Conservation (phyloP, 2,888 invertebrate genomes). For the Slavum lentiscoides region DNA sequence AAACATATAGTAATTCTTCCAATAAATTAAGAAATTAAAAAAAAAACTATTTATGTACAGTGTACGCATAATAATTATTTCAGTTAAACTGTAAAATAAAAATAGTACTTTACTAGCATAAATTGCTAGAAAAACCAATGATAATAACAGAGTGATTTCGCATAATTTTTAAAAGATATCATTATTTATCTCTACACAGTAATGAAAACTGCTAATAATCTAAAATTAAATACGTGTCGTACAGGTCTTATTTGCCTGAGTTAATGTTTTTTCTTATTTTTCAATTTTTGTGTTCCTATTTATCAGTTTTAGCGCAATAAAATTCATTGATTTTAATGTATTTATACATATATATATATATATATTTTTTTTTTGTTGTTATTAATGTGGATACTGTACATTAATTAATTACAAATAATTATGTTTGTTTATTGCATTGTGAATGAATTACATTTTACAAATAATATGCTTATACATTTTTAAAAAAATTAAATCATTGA, state of each 20-base stretch:
- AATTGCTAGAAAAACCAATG: neutral
- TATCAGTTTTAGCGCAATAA: neutral
- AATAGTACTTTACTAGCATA: neutral
- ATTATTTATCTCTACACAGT: neutral
- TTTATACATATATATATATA: too few relatives aligned
- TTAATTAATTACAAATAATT: neutral
- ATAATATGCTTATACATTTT: neutral
- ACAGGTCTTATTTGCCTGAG: too few relatives aligned
- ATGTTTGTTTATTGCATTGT: neutral
- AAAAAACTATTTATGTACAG: neutral
- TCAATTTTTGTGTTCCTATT: constrained; percentile 13
- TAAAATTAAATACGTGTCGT: too few relatives aligned
- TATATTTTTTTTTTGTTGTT: neutral
- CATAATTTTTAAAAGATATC: neutral
- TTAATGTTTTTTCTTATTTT: neutral
- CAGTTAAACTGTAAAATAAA: neutral
- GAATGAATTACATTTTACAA: neutral
- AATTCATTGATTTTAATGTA: neutral
- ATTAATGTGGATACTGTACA: neutral
- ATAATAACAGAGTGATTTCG: neutral
- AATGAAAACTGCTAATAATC: too few relatives aligned
- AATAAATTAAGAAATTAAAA: neutral
- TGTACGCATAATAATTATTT: neutral
- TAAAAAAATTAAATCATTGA: neutral
- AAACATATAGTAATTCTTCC: neutral